A percentile compares a stretch with the other conserved stretches of the same genome.
Conservation (phyloP, 1,140 invertebrate genomes). For the Helicoverpa armigera region DNA sequence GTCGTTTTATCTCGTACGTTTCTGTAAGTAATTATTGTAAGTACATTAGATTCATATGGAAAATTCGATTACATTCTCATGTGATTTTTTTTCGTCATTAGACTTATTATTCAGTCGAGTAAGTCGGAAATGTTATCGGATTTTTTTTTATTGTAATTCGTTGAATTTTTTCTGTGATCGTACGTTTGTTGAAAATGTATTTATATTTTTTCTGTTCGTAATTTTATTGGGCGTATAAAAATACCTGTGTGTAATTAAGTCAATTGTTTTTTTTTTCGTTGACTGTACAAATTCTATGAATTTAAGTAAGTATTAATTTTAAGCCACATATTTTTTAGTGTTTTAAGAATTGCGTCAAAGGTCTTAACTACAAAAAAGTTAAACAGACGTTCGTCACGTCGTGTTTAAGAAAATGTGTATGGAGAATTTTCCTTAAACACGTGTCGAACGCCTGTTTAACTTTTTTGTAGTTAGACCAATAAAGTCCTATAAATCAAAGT, state of each 20-base stretch:
- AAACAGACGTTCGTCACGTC: too few relatives aligned
- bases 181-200: neutral
- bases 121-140: neutral
- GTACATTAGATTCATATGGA: slow-evolving; percentile 54
- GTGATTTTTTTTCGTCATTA: slow-evolving; percentile 22
- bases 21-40: slow-evolving; percentile 59
- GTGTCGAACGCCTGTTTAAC: too few relatives aligned
- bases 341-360: neutral
- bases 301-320: too few relatives aligned
- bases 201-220: neutral
- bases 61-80: slow-evolving; percentile 37
- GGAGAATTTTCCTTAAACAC: too few relatives aligned
- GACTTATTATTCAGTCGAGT: slow-evolving; percentile 14
- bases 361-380: neutral
- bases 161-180: neutral
- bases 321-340: too few relatives aligned
- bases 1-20: slow-evolving; percentile 64
- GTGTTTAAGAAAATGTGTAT: too few relatives aligned
- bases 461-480: too few relatives aligned
- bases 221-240: neutral
- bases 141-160: neutral
- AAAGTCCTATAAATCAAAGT: neutral
- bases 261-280: too few relatives aligned
- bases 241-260: too few relatives aligned
- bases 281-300: too few relatives aligned